Evolutionary conservation across 2,797 vertebrate genomes (phyloP).

Genomic region (Danionella dracula): DNA sequence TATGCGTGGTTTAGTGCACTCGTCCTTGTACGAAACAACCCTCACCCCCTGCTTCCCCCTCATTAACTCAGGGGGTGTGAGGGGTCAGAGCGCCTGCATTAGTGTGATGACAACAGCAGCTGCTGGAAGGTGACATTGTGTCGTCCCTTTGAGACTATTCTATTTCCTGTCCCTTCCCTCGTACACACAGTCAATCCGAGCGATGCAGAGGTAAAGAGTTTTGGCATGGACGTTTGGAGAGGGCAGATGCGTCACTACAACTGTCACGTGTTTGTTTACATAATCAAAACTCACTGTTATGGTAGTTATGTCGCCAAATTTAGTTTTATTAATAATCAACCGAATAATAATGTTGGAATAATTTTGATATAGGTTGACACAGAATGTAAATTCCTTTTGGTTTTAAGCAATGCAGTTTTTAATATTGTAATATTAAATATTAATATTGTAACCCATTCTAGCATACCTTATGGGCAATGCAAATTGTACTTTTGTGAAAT

Average conservation of each 20-base stretch:
- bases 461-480: too few relatives aligned
- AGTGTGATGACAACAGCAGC: constrained; percentile 60
- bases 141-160: constrained; percentile 47
- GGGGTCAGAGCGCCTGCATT: constrained; percentile 57
- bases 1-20: constrained; percentile 42
- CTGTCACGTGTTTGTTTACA: neutral
- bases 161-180: constrained; percentile 7
- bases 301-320: too few relatives aligned
- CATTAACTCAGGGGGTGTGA: constrained; percentile 59
- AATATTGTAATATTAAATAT: too few relatives aligned
- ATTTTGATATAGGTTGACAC: too few relatives aligned
- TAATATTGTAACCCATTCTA: too few relatives aligned
- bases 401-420: too few relatives aligned
- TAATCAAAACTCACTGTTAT: neutral
- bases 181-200: neutral
- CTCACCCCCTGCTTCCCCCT: constrained; percentile 45
- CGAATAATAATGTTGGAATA: too few relatives aligned
- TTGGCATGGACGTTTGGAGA: constrained; percentile 1
- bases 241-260: neutral
- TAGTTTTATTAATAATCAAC: too few relatives aligned
- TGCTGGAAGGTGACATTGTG: constrained; percentile 69
- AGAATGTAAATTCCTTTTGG: too few relatives aligned
- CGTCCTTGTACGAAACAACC: constrained; percentile 49
- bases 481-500: too few relatives aligned
- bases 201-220: constrained; percentile 29